Evolutionary conservation across 2,797 vertebrate genomes (phyloP), one percentile per base, ranked within the genome.

Genomic region (Spinibarbus caldwelli): DNA sequence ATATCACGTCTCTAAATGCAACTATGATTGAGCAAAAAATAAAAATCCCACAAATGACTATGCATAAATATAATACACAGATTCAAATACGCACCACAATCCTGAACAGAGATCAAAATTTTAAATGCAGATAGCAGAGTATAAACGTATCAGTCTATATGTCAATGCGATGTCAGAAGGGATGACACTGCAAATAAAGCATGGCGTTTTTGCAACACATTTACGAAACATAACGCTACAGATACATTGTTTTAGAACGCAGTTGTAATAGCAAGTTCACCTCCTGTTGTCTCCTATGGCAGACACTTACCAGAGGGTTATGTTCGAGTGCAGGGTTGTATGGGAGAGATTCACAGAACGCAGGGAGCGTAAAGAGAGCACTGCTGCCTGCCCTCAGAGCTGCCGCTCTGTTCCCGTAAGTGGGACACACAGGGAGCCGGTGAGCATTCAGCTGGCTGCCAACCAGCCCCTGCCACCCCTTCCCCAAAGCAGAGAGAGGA

Each of bases 391-490:
- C 81, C 84, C 83, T 89, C 38, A 88, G 88, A 92, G 88, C 87
- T 67, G 86, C 85, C 86, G 86, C 91, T 94, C 95, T 94, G 92
- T 93, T 92, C 82, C 3, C 15, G 47, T 23, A 94, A 95, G 88
- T 93, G 90, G 93, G 91, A 84, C 82, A 84, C 84, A 83, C 43
- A 85, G 76, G 57, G 41, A 80, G 80, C 49, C 31, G 5, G 49
- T 29, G 64, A 66, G 77, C 78, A 75, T 86, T 85, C 77, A 34
- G 86, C 79, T 78, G 57, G 4, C 23, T 93, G 96, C 93, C 93
- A 85, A 38, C 8, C 85, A 80, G 93, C 94, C 95, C 94, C 88
- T 64, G 71, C 89, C 88, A 82, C 86, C 91, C 91, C 93, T 92
- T 93, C 91, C 90, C 91, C 87, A 66, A 45, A 80, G 90, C 88